Evolutionary conservation across 2,888 invertebrate genomes (phyloP).

Genomic region (Caenorhabditis sp.): DNA sequence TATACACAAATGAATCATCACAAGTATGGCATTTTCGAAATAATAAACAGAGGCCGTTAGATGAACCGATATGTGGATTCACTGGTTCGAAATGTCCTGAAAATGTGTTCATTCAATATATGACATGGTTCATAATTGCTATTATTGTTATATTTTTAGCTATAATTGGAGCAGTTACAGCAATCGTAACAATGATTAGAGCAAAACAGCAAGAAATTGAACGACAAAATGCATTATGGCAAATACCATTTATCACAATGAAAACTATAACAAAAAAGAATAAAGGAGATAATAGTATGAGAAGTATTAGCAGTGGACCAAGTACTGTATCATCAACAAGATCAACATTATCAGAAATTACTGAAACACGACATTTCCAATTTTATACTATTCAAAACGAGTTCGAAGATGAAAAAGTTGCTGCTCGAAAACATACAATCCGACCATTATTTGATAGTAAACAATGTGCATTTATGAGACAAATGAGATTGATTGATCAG

Average conservation of each 20-base stretch:
- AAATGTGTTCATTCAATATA: slow-evolving; percentile 21
- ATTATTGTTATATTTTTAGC: slow-evolving; percentile 28
- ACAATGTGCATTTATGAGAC: slow-evolving; percentile 29
- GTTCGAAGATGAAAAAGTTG: slow-evolving; percentile 18
- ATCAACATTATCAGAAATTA: not conserved
- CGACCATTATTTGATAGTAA: slow-evolving; percentile 14
- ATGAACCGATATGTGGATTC: slow-evolving; percentile 48
- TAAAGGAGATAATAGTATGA: slow-evolving; percentile 42
- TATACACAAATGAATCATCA: slow-evolving; percentile 20
- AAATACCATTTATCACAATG: slow-evolving; percentile 45
- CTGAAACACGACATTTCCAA: slow-evolving; percentile 12
- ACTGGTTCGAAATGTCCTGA: slow-evolving; percentile 40
- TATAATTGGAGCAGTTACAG: slow-evolving; percentile 16
- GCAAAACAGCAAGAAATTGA: slow-evolving; percentile 48
- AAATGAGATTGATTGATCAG: slow-evolving; percentile 62
- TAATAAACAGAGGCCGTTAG: slow-evolving; percentile 36
- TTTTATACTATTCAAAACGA: slow-evolving; percentile 1
- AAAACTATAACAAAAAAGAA: slow-evolving; percentile 22
- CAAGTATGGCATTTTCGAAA: slow-evolving; percentile 23
- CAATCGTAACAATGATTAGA: slow-evolving; percentile 22
- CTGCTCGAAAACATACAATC: slow-evolving; percentile 39
- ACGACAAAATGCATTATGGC: slow-evolving; percentile 47
- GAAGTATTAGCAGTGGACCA: not conserved
- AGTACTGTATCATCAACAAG: slow-evolving; percentile 1
- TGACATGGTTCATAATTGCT: slow-evolving; percentile 31